Evolutionary conservation across 2,113 vertebrate species (phyloP), one percentile per base, ranked within the genome.

Genomic region (Corythaeola cristata): DNA sequence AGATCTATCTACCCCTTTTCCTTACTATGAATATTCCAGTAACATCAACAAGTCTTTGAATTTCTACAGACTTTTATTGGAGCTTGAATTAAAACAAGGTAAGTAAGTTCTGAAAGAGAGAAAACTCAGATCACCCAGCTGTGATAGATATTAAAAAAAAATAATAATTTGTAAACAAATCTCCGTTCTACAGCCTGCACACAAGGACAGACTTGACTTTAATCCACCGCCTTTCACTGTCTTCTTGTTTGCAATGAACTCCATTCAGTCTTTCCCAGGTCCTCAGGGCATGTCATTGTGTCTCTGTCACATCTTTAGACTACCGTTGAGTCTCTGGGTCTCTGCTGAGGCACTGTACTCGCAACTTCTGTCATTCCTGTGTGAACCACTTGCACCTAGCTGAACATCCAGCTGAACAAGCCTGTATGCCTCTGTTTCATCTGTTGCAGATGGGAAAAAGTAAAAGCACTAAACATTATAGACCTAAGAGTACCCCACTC

Each of bases 401-500:
- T 21, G 33, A 63, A 45, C 6, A 58, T n/a, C 3, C 20, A 56
- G 35, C 7, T 62, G 56, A 37, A 56, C 2, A 56, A 47, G 2
- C 5, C 66, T 37, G 17, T 20, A 27, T 3, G 10, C 20, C 16
- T 55, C 44, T 78, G 4, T 35, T 96, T 69, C 19, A 10, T 37
- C 14, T 52, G 8, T 24, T 71, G 15, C 15, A 83, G 19, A 37
- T 52, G 20, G 33, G 35, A 60, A 62, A 71, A 90, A 39, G 0
- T 8, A 66, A 78, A 56, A 3, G 3, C 5, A n/a, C 7, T 41
- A 37, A 33, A 32, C 5, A 12, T 7, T 30, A 12, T 7, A 78
- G 23, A 47, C 0, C 0, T 16, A 56, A n/a, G 11, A 67, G 7
- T 49, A 30, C 5, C 1, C 4, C 14, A 22, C 52, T 79, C 37